These are phyloP conservation scores for Delphinapterus leucas DNA, from an alignment of 2,113 vertebrate species.

Conservation along the genomic window DNA sequence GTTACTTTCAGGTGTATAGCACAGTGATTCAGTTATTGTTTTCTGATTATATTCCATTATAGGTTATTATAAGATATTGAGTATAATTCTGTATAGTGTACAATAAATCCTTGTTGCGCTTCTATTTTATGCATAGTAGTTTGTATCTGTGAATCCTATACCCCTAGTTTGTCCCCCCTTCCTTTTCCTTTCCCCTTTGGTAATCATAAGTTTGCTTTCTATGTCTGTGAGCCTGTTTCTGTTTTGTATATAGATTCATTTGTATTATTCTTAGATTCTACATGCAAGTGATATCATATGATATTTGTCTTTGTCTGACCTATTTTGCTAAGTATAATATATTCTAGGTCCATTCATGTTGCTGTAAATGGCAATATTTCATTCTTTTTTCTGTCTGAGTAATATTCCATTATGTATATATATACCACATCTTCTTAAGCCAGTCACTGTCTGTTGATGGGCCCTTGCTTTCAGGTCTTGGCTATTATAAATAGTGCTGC, in stretches of 20 bases:
- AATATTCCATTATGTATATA: background rate
- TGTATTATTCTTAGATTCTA: background rate
- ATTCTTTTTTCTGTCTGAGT: background rate
- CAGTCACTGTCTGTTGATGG: background rate
- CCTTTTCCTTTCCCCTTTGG: background rate
- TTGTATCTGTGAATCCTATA: background rate
- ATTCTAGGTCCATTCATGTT: too few relatives aligned
- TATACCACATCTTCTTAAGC: background rate
- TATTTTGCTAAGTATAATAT: background rate
- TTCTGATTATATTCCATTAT: background rate
- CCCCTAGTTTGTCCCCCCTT: background rate
- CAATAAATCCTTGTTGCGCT: background rate
- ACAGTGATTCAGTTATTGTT: background rate
- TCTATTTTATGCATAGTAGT: background rate
- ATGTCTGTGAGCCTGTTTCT: background rate
- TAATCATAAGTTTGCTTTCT: background rate
- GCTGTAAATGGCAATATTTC: background rate
- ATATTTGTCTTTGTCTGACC: background rate
- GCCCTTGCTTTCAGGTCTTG: background rate
- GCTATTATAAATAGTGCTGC: background rate
- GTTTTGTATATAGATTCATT: background rate
- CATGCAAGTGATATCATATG: background rate
- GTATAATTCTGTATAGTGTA: background rate
- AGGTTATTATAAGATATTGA: background rate
- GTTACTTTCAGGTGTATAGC: background rate